A percentile compares a stretch with the other conserved stretches of the same genome.
Conservation (phyloP, 2,113 vertebrate species). For the Casuarius casuarius region DNA sequence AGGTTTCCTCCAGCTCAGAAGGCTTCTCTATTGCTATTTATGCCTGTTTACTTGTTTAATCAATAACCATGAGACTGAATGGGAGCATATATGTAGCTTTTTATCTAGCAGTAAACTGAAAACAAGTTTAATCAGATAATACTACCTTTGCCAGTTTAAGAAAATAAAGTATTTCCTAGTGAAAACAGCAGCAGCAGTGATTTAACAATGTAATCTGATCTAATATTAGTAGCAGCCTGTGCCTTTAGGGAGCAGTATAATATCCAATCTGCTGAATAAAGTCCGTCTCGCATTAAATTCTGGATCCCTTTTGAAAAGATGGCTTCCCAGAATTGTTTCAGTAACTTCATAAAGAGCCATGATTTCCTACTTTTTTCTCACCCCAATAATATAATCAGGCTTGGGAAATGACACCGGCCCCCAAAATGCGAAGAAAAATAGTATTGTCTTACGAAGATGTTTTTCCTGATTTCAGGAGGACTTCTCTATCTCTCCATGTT, state of each 20-base stretch:
- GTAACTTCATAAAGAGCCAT: neutral
- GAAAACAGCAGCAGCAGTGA: conserved; percentile 17
- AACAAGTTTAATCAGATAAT: conserved; percentile 1
- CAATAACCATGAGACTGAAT: neutral
- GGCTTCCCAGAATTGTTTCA: conserved; percentile 43
- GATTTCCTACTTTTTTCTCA: neutral
- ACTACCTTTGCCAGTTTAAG: neutral
- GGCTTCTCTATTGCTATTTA: neutral
- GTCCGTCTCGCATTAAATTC: neutral
- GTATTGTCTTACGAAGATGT: neutral
- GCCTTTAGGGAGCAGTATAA: conserved; percentile 34
- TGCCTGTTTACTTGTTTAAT: neutral
- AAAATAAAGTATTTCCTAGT: conserved; percentile 49
- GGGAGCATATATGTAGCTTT: neutral
- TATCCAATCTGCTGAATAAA: conserved; percentile 9
- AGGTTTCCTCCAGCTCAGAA: neutral
- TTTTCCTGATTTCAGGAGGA: neutral
- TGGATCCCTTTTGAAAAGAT: conserved; percentile 25
- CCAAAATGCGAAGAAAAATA: neutral
- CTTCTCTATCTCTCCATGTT: neutral
- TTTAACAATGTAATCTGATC: conserved; percentile 59
- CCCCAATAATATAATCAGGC: neutral
- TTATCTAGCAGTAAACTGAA: neutral
- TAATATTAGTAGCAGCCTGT: conserved; percentile 49
- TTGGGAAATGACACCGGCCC: neutral